Conservation (phyloP, 2,888 invertebrate genomes). For the Parnassius apollo region DNA sequence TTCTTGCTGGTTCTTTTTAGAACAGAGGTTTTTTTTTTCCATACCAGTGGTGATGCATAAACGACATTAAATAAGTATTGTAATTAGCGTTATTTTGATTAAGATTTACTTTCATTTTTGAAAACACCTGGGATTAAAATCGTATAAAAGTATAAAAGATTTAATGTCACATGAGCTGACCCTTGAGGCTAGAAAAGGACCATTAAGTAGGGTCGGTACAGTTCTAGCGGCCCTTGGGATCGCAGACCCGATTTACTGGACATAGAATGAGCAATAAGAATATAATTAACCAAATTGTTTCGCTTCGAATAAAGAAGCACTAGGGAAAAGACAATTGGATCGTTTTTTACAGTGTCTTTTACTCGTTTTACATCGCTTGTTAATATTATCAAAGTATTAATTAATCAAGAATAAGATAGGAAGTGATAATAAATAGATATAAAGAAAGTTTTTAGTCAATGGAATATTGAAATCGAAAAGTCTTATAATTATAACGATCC, state of each 20-base stretch:
- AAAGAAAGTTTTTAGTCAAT: neutral
- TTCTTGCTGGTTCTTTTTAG: too few relatives aligned
- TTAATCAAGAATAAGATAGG: conserved; percentile 12
- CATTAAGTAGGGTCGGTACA: conserved; percentile 70
- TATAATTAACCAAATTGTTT: conserved; percentile 69
- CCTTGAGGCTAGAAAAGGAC: conserved; percentile 58
- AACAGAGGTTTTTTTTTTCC: too few relatives aligned
- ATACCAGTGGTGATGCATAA: too few relatives aligned
- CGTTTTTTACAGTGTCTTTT: conserved; percentile 47
- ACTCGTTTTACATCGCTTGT: conserved; percentile 53
- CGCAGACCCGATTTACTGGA: conserved; percentile 71
- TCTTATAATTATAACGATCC: too few relatives aligned
- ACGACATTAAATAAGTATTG: too few relatives aligned
- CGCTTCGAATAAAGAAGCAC: conserved; percentile 60
- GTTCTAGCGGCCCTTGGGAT: conserved; percentile 68
- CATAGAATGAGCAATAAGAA: conserved; percentile 76
- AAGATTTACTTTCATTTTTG: conserved; percentile 51
- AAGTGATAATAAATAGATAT: neutral
- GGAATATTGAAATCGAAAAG: too few relatives aligned
- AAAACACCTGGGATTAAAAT: conserved; percentile 58
- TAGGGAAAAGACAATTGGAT: conserved; percentile 53
- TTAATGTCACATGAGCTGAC: conserved; percentile 44
- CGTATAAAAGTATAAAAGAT: conserved; percentile 49
- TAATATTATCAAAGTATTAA: conserved; percentile 44
- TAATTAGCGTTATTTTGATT: too few relatives aligned